Conservation (phyloP, 2,888 invertebrate species). For the Meganola albula region DNA sequence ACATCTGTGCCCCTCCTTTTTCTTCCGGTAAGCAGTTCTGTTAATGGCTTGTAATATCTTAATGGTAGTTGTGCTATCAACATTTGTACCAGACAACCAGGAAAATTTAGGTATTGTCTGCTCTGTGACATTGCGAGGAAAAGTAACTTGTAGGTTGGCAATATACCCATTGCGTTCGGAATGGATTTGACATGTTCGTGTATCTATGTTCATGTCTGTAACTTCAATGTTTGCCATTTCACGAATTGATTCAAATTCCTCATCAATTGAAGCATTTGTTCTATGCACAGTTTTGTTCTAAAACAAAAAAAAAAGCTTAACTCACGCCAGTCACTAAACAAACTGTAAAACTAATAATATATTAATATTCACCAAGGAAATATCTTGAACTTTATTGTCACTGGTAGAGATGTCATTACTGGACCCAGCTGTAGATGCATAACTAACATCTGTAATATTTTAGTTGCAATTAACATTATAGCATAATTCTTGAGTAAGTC, state of each 20-base stretch:
- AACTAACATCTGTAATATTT: conserved; percentile 56
- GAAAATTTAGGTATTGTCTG: conserved; percentile 71
- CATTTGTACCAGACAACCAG: conserved; percentile 72
- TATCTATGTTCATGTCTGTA: conserved; percentile 77
- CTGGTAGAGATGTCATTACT: conserved; percentile 51
- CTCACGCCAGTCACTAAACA: neutral
- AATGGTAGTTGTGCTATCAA: conserved; percentile 83
- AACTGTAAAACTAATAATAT: conserved; percentile 2
- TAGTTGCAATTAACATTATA: neutral
- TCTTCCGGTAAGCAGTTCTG: conserved; percentile 88
- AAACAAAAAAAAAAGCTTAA: too few relatives aligned
- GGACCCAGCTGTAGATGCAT: conserved; percentile 63
- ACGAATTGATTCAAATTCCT: conserved; percentile 71
- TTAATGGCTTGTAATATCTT: conserved; percentile 89
- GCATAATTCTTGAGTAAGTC: too few relatives aligned
- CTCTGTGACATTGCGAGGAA: conserved; percentile 74
- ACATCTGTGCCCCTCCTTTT: conserved; percentile 90
- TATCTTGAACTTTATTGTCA: conserved; percentile 58
- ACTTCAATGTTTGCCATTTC: conserved; percentile 74
- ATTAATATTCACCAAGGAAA: conserved; percentile 25
- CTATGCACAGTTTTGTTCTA: conserved; percentile 59
- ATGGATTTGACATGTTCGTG: conserved; percentile 78
- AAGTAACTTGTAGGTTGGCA: conserved; percentile 77
- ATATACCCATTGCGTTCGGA: conserved; percentile 73
- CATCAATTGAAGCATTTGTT: conserved; percentile 59